phyloP scores from a whole-genome alignment of 2,888 invertebrate genomes.

The Melanostoma mellinum region DNA sequence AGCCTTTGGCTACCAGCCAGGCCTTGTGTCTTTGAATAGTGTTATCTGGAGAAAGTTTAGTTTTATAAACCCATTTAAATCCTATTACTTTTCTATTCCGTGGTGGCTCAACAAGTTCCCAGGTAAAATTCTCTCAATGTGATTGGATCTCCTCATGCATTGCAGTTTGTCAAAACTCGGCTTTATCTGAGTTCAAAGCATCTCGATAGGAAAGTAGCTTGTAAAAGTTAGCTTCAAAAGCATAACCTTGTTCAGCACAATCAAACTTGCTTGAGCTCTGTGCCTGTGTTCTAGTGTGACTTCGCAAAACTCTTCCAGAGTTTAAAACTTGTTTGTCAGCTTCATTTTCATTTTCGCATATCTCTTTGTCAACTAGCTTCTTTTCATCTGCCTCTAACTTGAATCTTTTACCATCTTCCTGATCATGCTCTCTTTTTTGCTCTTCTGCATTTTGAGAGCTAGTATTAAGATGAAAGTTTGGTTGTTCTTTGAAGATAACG shows the following conservation, averaged over 20 bases:
- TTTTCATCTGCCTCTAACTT: too few relatives aligned
- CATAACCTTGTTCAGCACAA: not conserved
- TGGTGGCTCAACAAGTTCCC: conserved; percentile 51
- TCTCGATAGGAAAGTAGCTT: not conserved
- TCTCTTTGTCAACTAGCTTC: too few relatives aligned
- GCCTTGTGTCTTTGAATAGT: conserved; percentile 71
- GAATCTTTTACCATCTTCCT: too few relatives aligned
- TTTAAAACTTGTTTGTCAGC: too few relatives aligned
- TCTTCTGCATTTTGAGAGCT: too few relatives aligned
- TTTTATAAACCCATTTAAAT: conserved; percentile 75
- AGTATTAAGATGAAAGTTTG: too few relatives aligned
- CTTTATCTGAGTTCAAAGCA: not conserved
- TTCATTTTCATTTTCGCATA: too few relatives aligned
- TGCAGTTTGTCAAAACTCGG: not conserved
- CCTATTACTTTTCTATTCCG: conserved; percentile 62
- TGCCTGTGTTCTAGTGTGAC: too few relatives aligned
- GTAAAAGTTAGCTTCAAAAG: not conserved
- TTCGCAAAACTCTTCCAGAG: too few relatives aligned
- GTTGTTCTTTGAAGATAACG: too few relatives aligned
- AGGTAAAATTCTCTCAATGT: conserved; percentile 50
- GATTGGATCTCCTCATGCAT: conserved; percentile 9
- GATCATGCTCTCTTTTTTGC: too few relatives aligned
- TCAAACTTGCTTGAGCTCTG: too few relatives aligned
- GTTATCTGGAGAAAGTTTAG: conserved; percentile 53
- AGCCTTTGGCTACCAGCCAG: conserved; percentile 75